Evolutionary conservation across 2,113 vertebrate genomes (phyloP).

Genomic region (Crotalus tigris): DNA sequence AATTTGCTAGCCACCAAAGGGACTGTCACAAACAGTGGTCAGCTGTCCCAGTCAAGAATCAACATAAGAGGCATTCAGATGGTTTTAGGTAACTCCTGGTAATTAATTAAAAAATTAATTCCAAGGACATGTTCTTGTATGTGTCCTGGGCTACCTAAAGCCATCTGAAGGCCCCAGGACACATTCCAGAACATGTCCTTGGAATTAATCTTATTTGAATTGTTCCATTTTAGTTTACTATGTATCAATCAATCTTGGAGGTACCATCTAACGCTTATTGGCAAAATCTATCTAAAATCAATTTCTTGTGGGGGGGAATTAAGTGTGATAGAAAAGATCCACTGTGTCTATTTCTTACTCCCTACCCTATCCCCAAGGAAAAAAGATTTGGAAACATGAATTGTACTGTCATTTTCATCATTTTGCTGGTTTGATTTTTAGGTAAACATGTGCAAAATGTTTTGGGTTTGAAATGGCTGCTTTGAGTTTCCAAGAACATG

Average conservation of each 20-base stretch:
- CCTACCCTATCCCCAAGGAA: not conserved
- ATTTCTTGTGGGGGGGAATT: too few species aligned
- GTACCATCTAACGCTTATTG: rapidly evolving
- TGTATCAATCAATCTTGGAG: not conserved
- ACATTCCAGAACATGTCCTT: not conserved
- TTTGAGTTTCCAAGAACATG: not conserved
- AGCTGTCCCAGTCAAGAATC: not conserved
- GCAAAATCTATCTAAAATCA: not conserved
- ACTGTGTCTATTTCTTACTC: not conserved
- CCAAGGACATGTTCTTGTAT: not conserved
- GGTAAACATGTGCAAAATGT: not conserved
- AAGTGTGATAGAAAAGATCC: not conserved
- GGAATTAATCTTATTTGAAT: not conserved
- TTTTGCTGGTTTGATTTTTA: not conserved
- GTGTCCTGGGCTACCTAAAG: not conserved
- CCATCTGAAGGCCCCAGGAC: not conserved
- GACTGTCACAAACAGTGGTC: not conserved
- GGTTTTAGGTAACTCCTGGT: not conserved
- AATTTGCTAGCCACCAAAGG: too few species aligned
- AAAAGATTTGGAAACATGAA: not conserved
- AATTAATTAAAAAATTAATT: not conserved
- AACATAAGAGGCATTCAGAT: not conserved
- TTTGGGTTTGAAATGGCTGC: not conserved
- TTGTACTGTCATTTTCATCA: not conserved
- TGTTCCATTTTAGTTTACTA: not conserved